Evolutionary conservation across 2,888 invertebrate species (phyloP).

Genomic region (Melieria picta): DNA sequence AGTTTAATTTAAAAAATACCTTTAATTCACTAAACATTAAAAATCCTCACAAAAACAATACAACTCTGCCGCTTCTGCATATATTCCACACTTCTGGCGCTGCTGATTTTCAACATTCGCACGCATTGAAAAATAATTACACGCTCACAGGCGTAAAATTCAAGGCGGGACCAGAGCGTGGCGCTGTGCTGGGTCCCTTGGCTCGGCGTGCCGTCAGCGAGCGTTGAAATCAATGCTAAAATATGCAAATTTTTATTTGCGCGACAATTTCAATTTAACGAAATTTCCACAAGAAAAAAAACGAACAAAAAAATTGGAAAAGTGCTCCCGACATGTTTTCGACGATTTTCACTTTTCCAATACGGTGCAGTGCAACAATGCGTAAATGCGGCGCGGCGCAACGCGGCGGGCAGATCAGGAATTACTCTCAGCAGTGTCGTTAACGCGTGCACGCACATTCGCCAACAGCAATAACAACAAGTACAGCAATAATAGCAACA

Average conservation of each 20-base stretch:
- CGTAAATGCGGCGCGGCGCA: constrained; percentile 7
- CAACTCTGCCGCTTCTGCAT: neutral
- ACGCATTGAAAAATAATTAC: constrained; percentile 45
- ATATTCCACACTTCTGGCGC: neutral
- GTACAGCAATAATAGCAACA: constrained; percentile 21
- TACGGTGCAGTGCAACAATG: neutral
- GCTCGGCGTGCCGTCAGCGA: constrained; percentile 47
- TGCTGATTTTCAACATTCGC: neutral
- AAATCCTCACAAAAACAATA: no score
- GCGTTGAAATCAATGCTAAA: constrained; percentile 49
- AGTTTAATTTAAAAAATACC: no score
- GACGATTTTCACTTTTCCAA: constrained; percentile 29
- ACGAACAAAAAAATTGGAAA: neutral
- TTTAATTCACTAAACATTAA: no score
- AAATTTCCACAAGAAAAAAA: constrained; percentile 39
- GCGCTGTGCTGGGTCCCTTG: constrained; percentile 39
- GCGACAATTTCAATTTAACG: constrained; percentile 62
- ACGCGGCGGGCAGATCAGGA: constrained; percentile 45
- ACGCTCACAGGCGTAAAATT: constrained; percentile 32
- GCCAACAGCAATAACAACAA: constrained; percentile 18
- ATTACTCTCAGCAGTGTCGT: constrained; percentile 60
- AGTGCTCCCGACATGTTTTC: constrained; percentile 29
- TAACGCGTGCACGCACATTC: constrained; percentile 44
- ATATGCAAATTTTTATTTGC: constrained; percentile 62
- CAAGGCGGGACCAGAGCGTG: neutral